Percentiles rank a stretch among this genome's conserved stretches.
These are phyloP conservation scores for Bombyx mandarina DNA, from an alignment of 1,140 invertebrate species.

Conservation along the genomic window DNA sequence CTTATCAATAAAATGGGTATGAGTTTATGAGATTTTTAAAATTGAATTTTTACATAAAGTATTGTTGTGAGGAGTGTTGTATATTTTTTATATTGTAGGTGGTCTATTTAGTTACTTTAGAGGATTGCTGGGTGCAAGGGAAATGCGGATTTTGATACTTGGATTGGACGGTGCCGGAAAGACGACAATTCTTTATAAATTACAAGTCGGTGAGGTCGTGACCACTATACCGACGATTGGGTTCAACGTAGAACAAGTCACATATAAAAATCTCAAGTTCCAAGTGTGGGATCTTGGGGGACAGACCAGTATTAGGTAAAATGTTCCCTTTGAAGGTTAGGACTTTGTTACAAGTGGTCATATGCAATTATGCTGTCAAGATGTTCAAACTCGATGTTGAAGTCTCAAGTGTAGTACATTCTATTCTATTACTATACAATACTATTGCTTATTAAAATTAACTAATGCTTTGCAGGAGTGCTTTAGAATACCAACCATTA, in stretches of 20 bases:
- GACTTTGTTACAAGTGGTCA: no score
- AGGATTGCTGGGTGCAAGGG: conserved; percentile 90
- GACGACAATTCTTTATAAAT: conserved; percentile 98
- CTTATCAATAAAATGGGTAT: conserved; percentile 56
- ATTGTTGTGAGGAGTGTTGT: conserved; percentile 2
- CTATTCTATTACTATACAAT: no score
- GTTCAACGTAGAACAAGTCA: conserved; percentile 98
- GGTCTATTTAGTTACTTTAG: conserved; percentile 96
- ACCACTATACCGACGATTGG: conserved; percentile 98
- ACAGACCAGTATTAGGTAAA: conserved; percentile 89
- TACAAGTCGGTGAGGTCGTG: conserved; percentile 99
- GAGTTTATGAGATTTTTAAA: conserved; percentile 24
- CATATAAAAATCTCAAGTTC: conserved; percentile 96
- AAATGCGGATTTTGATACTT: conserved; percentile 98
- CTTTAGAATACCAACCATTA: no score
- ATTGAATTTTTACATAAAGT: conserved; percentile 7
- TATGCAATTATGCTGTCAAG: no score
- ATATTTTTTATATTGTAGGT: conserved; percentile 74
- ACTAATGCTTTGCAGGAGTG: no score
- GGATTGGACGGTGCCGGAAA: conserved; percentile 98
- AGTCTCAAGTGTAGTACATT: no score
- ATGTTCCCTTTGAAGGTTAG: neutral
- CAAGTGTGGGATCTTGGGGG: conserved; percentile 99
- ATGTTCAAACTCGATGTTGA: no score
- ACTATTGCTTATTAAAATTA: no score